Conservation (phyloP, 2,113 vertebrate species). For the Corythoichthys haematopterus region DNA sequence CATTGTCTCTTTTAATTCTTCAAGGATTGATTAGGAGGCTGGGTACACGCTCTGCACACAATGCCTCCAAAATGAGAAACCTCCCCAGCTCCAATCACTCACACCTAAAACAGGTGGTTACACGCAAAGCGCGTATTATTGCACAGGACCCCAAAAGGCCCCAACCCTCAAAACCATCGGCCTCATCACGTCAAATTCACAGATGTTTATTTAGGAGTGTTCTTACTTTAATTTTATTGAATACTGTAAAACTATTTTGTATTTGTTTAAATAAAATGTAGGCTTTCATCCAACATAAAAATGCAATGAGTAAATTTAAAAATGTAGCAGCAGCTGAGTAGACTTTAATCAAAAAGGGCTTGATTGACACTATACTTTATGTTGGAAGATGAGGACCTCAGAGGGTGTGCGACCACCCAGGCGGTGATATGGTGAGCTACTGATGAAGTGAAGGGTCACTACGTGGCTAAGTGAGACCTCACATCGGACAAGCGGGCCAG, state of each 20-base stretch:
- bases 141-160: not conserved
- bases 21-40: not conserved
- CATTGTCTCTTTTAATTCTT: not conserved
- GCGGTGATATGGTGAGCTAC: conserved; percentile 33
- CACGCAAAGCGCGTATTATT: not conserved
- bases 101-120: not conserved
- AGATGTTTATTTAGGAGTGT: not conserved
- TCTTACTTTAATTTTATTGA: not conserved
- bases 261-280: not conserved
- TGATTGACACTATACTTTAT: not conserved
- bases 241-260: not conserved
- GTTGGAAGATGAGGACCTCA: conserved; percentile 6
- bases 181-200: not conserved
- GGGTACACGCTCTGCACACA: not conserved
- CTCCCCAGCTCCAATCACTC: not conserved
- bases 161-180: not conserved
- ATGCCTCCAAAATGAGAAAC: not conserved
- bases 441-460: conserved; percentile 56
- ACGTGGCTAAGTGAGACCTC: conserved; percentile 65
- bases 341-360: not conserved
- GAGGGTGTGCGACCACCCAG: conserved; percentile 44
- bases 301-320: not conserved
- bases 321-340: not conserved
- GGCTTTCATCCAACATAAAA: not conserved
- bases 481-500: conserved; percentile 53